Conservation (phyloP, 2,113 vertebrate species). For the Sapayoa aenigma region DNA sequence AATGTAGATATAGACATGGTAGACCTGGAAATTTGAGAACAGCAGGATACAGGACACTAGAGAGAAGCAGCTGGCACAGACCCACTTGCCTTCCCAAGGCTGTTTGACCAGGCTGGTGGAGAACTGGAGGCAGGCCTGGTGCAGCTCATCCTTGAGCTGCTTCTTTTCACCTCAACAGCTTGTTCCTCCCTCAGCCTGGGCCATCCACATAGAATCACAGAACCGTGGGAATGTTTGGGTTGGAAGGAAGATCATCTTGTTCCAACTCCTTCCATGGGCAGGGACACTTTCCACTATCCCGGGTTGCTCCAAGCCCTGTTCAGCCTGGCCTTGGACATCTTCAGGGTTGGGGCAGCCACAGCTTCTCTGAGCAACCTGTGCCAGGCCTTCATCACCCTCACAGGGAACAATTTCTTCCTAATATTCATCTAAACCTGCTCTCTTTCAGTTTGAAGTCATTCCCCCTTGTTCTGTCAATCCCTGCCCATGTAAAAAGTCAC, state of each 20-base stretch:
- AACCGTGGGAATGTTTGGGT: not conserved
- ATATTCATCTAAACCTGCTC: not conserved
- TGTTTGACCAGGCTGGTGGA: not conserved
- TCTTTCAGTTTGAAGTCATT: not conserved
- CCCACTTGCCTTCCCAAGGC: not conserved
- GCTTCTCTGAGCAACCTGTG: not conserved
- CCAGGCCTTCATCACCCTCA: not conserved
- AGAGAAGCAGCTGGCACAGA: not conserved
- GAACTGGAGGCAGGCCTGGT: not conserved
- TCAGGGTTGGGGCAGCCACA: not conserved
- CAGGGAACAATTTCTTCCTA: not conserved
- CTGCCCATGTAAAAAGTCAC: not conserved
- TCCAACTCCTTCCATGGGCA: too few relatives aligned
- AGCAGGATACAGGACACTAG: not conserved
- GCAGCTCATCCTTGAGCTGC: not conserved
- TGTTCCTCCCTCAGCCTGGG: not conserved
- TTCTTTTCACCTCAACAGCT: not conserved
- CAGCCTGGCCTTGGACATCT: not conserved
- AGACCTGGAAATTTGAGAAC: not conserved
- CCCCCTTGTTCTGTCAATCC: not conserved
- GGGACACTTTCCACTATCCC: not conserved
- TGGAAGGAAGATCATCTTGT: not conserved
- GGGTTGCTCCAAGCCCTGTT: fast-evolving
- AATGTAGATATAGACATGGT: not conserved
- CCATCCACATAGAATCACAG: not conserved